Conservation (phyloP, 2,888 invertebrate genomes). For the Sphinx pinastri region DNA sequence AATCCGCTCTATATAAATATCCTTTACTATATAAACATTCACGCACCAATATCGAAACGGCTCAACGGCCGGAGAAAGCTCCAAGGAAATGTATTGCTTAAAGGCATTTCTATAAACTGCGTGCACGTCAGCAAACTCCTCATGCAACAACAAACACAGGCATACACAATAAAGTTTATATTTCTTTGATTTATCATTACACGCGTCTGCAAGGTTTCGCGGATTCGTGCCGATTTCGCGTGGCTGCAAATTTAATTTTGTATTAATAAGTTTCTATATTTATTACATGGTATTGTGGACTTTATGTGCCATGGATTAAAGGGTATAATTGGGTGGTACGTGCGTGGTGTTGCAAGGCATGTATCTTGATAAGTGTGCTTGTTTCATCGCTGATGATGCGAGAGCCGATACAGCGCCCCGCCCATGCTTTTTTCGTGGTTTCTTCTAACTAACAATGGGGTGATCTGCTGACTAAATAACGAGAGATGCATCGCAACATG, state of each 20-base stretch:
- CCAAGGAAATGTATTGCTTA: constrained; percentile 52
- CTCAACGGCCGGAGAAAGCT: constrained; percentile 42
- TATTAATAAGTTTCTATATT: constrained; percentile 72
- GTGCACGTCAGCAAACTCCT: constrained; percentile 41
- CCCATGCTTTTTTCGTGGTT: constrained; percentile 83
- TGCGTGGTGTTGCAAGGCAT: constrained; percentile 69
- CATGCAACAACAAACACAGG: constrained; percentile 32
- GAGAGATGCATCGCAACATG: constrained; percentile 71
- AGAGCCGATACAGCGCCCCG: constrained; percentile 71
- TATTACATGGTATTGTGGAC: constrained; percentile 42
- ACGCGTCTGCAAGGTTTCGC: constrained; percentile 58
- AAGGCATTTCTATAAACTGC: constrained; percentile 35
- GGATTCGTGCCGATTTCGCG: constrained; percentile 75
- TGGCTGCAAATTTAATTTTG: constrained; percentile 82
- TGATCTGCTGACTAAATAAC: constrained; percentile 83
- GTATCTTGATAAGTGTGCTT: constrained; percentile 75
- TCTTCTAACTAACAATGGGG: constrained; percentile 80
- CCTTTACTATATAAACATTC: constrained; percentile 76
- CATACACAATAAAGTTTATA: constrained; percentile 55
- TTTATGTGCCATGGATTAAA: constrained; percentile 43
- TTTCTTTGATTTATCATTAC: constrained; percentile 46
- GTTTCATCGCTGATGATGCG: constrained; percentile 78
- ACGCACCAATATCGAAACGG: constrained; percentile 44
- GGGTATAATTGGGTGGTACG: constrained; percentile 42
- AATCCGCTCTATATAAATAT: constrained; percentile 79